Conservation (phyloP, 2,888 invertebrate genomes). For the Standfussiana lucernea region DNA sequence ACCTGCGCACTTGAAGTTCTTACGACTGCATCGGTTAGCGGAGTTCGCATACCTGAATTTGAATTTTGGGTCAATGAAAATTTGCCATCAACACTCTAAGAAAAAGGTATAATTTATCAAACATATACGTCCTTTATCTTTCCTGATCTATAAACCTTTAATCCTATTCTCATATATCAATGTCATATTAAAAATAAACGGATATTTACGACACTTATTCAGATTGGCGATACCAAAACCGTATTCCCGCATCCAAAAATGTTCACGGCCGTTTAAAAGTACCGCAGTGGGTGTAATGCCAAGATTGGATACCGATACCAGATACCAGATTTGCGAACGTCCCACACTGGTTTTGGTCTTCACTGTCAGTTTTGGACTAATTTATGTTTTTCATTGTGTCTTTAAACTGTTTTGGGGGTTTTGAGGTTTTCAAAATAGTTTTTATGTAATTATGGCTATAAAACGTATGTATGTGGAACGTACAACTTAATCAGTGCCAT, state of each 20-base stretch:
- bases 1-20: background rate
- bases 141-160: background rate
- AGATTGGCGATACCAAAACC: constrained; percentile 65
- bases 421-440: background rate
- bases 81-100: background rate
- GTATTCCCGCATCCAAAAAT: constrained; percentile 64
- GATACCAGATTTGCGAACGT: constrained; percentile 65
- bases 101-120: background rate
- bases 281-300: constrained; percentile 66
- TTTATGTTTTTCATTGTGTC: constrained; percentile 46
- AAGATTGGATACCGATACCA: constrained; percentile 65
- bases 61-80: background rate
- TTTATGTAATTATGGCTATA: constrained; percentile 1
- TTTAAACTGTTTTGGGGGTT: constrained; percentile 7
- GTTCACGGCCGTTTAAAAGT: constrained; percentile 61
- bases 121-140: background rate
- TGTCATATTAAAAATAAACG: constrained; percentile 34
- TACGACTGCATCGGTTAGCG: background rate
- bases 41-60: background rate
- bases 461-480: background rate
- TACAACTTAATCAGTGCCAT: background rate
- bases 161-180: constrained; percentile 35
- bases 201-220: constrained; percentile 66
- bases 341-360: constrained; percentile 54
- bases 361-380: constrained; percentile 28